Conservation (phyloP, 2,888 invertebrate genomes). For the Drosophila tripunctata region DNA sequence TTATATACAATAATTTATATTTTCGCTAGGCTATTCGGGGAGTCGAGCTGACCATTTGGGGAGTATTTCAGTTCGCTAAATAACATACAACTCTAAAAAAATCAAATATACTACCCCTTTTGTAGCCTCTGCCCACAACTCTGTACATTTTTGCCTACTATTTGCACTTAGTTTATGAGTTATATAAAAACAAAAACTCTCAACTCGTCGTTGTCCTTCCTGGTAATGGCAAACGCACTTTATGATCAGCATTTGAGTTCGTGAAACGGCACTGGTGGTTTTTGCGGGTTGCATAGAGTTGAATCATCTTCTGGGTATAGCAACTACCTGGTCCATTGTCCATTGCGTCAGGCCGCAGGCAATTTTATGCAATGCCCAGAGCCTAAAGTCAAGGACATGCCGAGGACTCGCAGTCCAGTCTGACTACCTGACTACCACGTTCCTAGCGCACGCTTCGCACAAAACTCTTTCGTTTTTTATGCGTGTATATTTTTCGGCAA, state of each 20-base stretch:
- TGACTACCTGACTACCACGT: conserved; percentile 71
- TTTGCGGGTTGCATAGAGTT: conserved; percentile 76
- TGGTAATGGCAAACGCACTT: conserved; percentile 46
- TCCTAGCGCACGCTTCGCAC: conserved; percentile 73
- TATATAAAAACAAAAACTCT: neutral
- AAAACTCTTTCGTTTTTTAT: conserved; percentile 41
- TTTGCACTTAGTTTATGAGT: too few species aligned
- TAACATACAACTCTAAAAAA: too few species aligned
- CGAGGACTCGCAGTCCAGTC: conserved; percentile 5
- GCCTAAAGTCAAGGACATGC: conserved; percentile 54
- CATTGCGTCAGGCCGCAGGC: conserved; percentile 60
- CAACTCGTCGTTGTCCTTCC: conserved; percentile 26
- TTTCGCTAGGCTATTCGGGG: too few species aligned
- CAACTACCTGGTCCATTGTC: conserved; percentile 46
- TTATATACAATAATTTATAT: too few species aligned
- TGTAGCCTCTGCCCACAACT: too few species aligned
- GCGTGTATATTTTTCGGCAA: neutral
- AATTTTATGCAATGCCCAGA: conserved; percentile 65
- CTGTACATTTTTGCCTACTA: too few species aligned
- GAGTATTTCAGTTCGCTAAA: too few species aligned
- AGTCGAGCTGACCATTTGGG: too few species aligned
- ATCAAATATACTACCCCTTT: too few species aligned
- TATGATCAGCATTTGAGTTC: conserved; percentile 26
- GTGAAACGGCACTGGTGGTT: conserved; percentile 44
- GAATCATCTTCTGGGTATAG: conserved; percentile 62